Evolutionary conservation across 2,888 invertebrate species (phyloP).

Genomic region (Dicranocentrus wangi): DNA sequence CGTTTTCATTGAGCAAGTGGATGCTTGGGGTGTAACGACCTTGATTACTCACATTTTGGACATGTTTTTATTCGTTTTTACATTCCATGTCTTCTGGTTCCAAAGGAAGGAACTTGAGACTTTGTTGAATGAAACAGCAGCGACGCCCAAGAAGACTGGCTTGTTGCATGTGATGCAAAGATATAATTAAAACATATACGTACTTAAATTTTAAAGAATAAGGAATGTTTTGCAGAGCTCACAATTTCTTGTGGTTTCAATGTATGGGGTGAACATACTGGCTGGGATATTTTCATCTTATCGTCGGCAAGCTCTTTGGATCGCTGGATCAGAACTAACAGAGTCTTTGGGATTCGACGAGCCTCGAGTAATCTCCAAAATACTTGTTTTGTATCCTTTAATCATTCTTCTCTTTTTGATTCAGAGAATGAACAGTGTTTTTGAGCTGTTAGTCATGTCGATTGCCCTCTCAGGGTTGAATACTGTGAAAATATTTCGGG

Average conservation of each 20-base stretch:
- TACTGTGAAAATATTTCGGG: slow-evolving; percentile 1
- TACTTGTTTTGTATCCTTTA: not conserved
- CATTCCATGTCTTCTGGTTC: slow-evolving; percentile 10
- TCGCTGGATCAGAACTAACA: not conserved
- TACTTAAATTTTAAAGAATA: not conserved
- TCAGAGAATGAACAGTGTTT: not conserved
- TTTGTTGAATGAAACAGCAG: not conserved
- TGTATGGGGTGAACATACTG: not conserved
- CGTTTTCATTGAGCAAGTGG: no score
- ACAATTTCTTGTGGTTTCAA: not conserved
- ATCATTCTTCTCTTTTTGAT: not conserved
- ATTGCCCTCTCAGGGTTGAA: not conserved
- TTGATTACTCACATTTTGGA: slow-evolving; percentile 12
- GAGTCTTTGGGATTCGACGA: not conserved
- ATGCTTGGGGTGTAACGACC: slow-evolving; percentile 27
- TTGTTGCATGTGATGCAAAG: not conserved
- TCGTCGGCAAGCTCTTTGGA: not conserved
- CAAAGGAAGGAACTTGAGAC: not conserved
- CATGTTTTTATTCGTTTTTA: not conserved
- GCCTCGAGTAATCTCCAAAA: not conserved
- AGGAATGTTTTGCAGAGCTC: not conserved
- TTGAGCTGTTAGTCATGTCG: slow-evolving; percentile 7
- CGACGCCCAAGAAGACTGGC: not conserved
- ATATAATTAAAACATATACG: not conserved
- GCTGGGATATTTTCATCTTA: not conserved